These are phyloP conservation scores for Bembecia ichneumoniformis DNA, from an alignment of 2,888 invertebrate species.

Conservation along the genomic window DNA sequence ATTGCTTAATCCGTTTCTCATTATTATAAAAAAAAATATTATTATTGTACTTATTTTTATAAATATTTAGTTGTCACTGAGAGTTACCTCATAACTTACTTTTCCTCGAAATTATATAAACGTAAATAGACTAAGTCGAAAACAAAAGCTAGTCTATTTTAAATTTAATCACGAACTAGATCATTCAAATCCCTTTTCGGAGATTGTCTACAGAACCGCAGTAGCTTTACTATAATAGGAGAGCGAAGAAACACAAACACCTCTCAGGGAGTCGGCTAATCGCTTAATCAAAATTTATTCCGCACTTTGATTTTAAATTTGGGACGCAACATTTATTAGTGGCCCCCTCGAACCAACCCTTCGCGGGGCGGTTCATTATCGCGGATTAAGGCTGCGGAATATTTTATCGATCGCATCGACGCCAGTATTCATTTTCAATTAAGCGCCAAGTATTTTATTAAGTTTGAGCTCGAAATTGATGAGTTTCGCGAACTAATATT, in stretches of 20 bases:
- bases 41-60: too few relatives aligned
- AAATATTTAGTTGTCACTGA: too few relatives aligned
- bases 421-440: slow-evolving; percentile 72
- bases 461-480: slow-evolving; percentile 70
- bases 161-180: slow-evolving; percentile 13
- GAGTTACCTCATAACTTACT: too few relatives aligned
- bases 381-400: slow-evolving; percentile 71
- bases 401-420: slow-evolving; percentile 67
- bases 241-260: slow-evolving; percentile 58
- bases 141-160: neutral
- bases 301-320: slow-evolving; percentile 73
- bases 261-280: slow-evolving; percentile 54
- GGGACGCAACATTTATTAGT: slow-evolving; percentile 71
- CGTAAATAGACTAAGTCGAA: too few relatives aligned
- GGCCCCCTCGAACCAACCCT: slow-evolving; percentile 64
- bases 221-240: slow-evolving; percentile 34
- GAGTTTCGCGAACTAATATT: slow-evolving; percentile 72
- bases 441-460: slow-evolving; percentile 73
- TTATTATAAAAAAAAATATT: too few relatives aligned
- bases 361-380: slow-evolving; percentile 67
- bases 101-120: too few relatives aligned
- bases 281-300: slow-evolving; percentile 73
- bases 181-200: slow-evolving; percentile 14
- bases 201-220: slow-evolving; percentile 17
- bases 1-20: too few relatives aligned